These are phyloP conservation scores for Scatophagus argus DNA, from an alignment of 2,113 vertebrate species.

Conservation along the genomic window DNA sequence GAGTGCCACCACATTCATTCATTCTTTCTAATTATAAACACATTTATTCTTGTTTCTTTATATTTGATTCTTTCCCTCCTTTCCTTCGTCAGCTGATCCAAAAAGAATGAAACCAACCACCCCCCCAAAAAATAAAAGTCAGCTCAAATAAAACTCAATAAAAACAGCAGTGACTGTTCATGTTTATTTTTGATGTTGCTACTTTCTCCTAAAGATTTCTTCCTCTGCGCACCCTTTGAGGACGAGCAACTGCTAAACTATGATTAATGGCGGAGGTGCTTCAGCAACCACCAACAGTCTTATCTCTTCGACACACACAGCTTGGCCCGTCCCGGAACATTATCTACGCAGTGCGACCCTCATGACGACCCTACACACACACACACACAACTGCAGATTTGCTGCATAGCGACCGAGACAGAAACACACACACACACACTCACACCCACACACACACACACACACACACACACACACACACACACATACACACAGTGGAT, in stretches of 20 bases:
- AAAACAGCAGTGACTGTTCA: background rate
- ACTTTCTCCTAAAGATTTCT: constrained; percentile 11
- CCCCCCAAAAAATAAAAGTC: background rate
- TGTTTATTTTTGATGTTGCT: background rate
- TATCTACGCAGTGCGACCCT: constrained; percentile 39
- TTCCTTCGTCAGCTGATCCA: background rate
- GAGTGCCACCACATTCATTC: too few relatives aligned
- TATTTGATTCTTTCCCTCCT: background rate
- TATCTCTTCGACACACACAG: constrained; percentile 68
- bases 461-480: constrained; percentile 11
- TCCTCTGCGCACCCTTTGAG: constrained; percentile 13
- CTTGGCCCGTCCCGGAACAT: constrained; percentile 35
- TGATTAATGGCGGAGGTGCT: constrained; percentile 65
- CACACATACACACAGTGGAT: background rate
- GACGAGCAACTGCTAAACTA: constrained; percentile 33
- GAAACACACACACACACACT: constrained; percentile 1
- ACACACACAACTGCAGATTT: constrained; percentile 7
- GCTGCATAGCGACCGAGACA: constrained; percentile 22
- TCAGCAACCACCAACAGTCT: constrained; percentile 45
- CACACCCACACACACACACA: constrained; percentile 7
- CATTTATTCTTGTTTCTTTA: background rate
- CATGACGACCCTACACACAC: constrained; percentile 16
- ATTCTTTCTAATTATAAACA: too few relatives aligned
- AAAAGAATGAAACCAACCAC: background rate
- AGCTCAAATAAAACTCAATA: too few relatives aligned